Evolutionary conservation across 2,113 vertebrate genomes (phyloP), one percentile per base, ranked within the genome.

Genomic region (Hirundichthys speculiger): DNA sequence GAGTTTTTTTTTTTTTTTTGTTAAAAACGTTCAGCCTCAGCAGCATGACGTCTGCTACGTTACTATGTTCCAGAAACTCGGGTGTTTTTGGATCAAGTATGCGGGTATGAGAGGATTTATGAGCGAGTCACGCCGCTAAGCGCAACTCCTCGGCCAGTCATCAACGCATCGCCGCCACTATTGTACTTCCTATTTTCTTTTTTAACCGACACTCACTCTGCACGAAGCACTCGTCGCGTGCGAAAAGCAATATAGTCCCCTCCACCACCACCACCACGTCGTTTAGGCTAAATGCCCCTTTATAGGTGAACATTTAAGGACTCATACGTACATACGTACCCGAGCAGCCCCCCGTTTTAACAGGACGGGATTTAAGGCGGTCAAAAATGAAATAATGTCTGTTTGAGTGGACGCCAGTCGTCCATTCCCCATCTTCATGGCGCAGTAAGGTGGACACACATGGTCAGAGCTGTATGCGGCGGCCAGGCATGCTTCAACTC

Each of bases 401-500:
- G n/a, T n/a, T n/a, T n/a, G n/a, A n/a, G n/a, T n/a, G n/a, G n/a
- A n/a, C n/a, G n/a, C n/a, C 72, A 69, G 60, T 73, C 74, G 68
- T 69, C 76, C 62, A 40, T 58, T 66, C 63, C 67, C 52, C 83
- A 73, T 82, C 86, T 87, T 67, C 84, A 70, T 88, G 88, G 82
- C 86, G 87, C 90, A 91, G 80, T 78, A 73, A 88, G 88, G 86
- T 86, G 89, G 87, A 82, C 86, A 87, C 88, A 90, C 88, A 91
- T 90, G 81, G 86, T 16, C 86, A 71, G 64, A 72, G 65, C 60
- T 10, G 64, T 61, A 68, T 79, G 79, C 83, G 75, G 74, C 84
- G 18, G 38, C n/a, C 18, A 49, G 18, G 50, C n/a, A 10, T 12
- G n/a, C 24, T 10, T 0, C 27, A 65, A 65, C 62, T 78, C 69